Evolutionary conservation across 2,113 vertebrate species (phyloP).

Genomic region (Heterochromis multidens): DNA sequence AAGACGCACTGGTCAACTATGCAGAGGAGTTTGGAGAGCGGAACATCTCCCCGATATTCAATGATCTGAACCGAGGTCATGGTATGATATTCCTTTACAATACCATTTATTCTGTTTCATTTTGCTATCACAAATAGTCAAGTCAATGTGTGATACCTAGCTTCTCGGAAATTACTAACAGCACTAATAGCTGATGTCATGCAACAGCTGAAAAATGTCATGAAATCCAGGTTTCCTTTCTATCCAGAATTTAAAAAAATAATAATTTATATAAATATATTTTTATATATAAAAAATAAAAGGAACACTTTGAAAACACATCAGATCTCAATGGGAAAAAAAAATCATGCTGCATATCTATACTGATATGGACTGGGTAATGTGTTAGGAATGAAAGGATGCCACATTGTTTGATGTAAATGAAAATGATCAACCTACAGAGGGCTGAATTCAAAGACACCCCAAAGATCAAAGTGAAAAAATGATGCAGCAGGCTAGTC

Average conservation of each 20-base stretch:
- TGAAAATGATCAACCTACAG: too few species aligned
- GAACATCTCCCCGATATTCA: conserved; percentile 70
- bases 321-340: too few species aligned
- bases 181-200: neutral
- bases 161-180: neutral
- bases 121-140: neutral
- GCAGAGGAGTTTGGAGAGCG: conserved; percentile 81
- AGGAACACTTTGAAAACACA: too few species aligned
- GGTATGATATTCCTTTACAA: conserved; percentile 56
- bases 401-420: too few species aligned
- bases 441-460: too few species aligned
- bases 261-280: neutral
- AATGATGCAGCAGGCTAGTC: too few species aligned
- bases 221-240: neutral
- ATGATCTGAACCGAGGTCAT: conserved; percentile 59
- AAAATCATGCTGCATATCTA: too few species aligned
- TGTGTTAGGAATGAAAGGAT: too few species aligned
- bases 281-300: neutral
- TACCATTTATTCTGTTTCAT: neutral
- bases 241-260: neutral
- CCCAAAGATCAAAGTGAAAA: too few species aligned
- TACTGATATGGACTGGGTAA: too few species aligned
- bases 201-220: neutral
- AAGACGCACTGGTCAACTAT: conserved; percentile 75
- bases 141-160: neutral